Evolutionary conservation across 2,113 vertebrate species (phyloP), one percentile per base, ranked within the genome.

Genomic region (Amblyopsis rosae): DNA sequence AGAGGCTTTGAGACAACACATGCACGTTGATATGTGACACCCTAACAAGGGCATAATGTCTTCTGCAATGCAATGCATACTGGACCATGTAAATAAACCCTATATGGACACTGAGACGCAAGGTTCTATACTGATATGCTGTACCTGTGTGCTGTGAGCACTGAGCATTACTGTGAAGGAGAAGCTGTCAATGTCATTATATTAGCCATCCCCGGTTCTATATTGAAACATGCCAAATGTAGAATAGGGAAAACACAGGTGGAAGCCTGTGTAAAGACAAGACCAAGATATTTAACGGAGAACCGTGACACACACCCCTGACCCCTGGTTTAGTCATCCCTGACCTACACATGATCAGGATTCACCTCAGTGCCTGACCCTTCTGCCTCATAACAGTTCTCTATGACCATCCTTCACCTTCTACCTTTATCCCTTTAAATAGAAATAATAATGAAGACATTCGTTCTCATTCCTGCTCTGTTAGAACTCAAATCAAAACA

Each of bases 1-100:
- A 73, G 41, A 70, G 35, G 32, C 33, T 70, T 74, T 9, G 41
- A 72, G 17, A 54, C 45, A 35, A 35, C 63, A 60, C 16, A 32
- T 10, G n/a, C 54, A 6, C 17, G 55, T 35, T 55, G 19, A 51
- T 68, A 47, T 35, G 51, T 50, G 13, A 68, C 15, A 55, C 54
- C n/a, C 6, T n/a, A 55, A 17, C 7, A 41, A 55, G n/a, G 54
- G 17, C 54, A 55, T 55, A 16, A 55, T 55, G n/a, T 55, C n/a
- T 12, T 50, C 26, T 26, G 26, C 26, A 26, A 2, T 26, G 26
- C 26, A 26, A 26, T 26, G 26, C 3, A 50, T 50, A 13, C 49
- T 50, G 35, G 12, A 50, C 49, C 12, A 50, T 11, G 3, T 50
- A 50, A 50, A 15, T 13, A 12, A 50, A 50, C 10, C 10, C 49